Evolutionary conservation across 2,888 invertebrate species (phyloP), one percentile per base, ranked within the genome.

Genomic region (Cryptophagus acutangulus): DNA sequence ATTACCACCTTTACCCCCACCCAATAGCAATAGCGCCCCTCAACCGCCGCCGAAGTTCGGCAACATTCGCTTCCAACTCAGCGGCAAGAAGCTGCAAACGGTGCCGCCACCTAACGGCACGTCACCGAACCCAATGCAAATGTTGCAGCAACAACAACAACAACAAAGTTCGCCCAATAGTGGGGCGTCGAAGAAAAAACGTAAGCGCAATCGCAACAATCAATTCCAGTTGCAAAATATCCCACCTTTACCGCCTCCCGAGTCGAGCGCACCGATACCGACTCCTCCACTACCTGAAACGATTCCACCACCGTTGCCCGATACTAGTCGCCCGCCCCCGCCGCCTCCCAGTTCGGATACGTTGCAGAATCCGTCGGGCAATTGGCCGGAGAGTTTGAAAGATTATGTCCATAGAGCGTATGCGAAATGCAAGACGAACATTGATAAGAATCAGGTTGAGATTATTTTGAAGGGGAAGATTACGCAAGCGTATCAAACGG

Each of bases 381-480:
- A 81, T 35, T 88, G 87, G 87, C 87, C 88, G 1, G 82, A 84
- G 48, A 82, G 82, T 52, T 71, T 87, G 33, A 84, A 86, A 66
- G 81, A 85, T 56, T 97, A 94, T 71, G 92, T 96, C 10, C 84
- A 87, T 61, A 81, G 89, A 49, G 93, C 95, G 62, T 96, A 94
- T 73, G 84, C 85, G 33, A 89, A 91, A 69, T 94, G 93, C 62
- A 81, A 82, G 59, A 87, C 89, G 9, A 80, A 81, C 45, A 80
- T 89, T 54, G 94, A 96, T 66, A 88, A 91, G 66, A 93, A 95
- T 73, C 86, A 90, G 71, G 90, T 96, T 43, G 92, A 95, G 67
- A 88, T 90, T 51, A 89, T 91, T 59, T 74, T 99, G 41, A 94
- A 94, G 70, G 92, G 92, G 25, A 89, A 94, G 71, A 86, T 97